Conservation (phyloP, 2,888 invertebrate species). For the Chymomyza procnemis region DNA sequence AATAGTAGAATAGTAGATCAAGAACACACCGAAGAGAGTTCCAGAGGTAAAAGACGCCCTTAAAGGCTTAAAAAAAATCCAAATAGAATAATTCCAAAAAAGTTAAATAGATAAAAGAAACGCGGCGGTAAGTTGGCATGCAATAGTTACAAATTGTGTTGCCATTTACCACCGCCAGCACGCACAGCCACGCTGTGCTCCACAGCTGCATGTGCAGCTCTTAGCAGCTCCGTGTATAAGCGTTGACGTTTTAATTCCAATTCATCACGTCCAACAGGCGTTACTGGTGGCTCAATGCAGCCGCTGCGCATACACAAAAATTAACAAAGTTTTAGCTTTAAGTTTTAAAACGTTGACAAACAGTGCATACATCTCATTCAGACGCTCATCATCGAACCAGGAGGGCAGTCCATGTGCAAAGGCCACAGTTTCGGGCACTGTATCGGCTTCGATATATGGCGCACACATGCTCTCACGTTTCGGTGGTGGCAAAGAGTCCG, state of each 20-base stretch:
- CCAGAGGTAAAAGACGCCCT: not conserved
- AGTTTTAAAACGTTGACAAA: not conserved
- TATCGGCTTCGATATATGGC: slow-evolving; percentile 78
- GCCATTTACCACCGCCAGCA: slow-evolving; percentile 69
- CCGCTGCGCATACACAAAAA: slow-evolving; percentile 53
- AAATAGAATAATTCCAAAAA: not conserved
- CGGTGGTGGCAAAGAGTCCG: slow-evolving; percentile 79
- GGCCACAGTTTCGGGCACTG: slow-evolving; percentile 57
- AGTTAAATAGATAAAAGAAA: not conserved
- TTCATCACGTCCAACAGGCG: slow-evolving; percentile 88
- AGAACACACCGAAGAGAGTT: not conserved
- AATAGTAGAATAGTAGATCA: too few species aligned
- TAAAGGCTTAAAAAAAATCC: not conserved
- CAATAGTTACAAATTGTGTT: slow-evolving; percentile 19
- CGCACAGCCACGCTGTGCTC: slow-evolving; percentile 83
- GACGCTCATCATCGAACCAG: slow-evolving; percentile 79
- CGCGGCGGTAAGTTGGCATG: slow-evolving; percentile 30
- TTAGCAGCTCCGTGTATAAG: slow-evolving; percentile 87
- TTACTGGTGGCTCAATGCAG: slow-evolving; percentile 82
- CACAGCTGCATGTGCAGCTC: slow-evolving; percentile 85
- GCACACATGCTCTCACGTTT: slow-evolving; percentile 80
- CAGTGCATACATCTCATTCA: slow-evolving; percentile 74
- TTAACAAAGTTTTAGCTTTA: not conserved
- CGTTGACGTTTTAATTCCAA: slow-evolving; percentile 87
- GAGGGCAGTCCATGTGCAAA: slow-evolving; percentile 77